A percentile compares a stretch with the other conserved stretches of the same genome.
Conservation (phyloP, 2,113 vertebrate genomes). For the Hippolais icterina region DNA sequence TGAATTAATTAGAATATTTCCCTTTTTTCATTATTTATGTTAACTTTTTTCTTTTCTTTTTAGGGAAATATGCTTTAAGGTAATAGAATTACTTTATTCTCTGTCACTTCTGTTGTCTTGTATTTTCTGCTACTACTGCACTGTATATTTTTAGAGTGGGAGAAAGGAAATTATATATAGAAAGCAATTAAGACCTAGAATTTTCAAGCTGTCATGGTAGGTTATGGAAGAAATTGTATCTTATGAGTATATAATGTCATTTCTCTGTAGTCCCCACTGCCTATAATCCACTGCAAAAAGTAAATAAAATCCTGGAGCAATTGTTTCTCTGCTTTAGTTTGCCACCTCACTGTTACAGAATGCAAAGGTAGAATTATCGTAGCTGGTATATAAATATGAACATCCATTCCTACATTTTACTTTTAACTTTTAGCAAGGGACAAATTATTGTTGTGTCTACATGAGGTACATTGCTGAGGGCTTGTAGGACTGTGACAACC, state of each 20-base stretch:
- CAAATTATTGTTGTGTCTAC: not conserved
- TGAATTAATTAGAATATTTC: not conserved
- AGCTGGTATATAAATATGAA: not conserved
- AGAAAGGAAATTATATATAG: not conserved
- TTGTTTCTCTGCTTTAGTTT: not conserved
- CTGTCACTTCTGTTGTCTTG: not conserved
- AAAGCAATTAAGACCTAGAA: slow-evolving; percentile 32
- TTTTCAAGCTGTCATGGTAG: not conserved
- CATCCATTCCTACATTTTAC: not conserved
- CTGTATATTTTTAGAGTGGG: not conserved
- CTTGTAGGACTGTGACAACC: not conserved
- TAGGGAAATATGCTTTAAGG: not conserved
- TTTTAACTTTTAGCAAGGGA: not conserved
- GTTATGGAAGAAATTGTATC: slow-evolving; percentile 3
- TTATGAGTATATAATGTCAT: not conserved
- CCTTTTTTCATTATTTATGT: not conserved
- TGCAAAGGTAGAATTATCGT: not conserved
- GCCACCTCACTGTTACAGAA: not conserved
- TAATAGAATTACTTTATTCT: not conserved
- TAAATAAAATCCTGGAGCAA: not conserved
- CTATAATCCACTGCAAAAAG: not conserved
- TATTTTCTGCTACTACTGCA: not conserved
- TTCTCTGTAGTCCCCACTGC: not conserved
- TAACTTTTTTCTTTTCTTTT: not conserved
- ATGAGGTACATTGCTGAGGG: not conserved